Evolutionary conservation across 2,797 vertebrate species (phyloP).

Genomic region (Heteromormyrus szaboi): DNA sequence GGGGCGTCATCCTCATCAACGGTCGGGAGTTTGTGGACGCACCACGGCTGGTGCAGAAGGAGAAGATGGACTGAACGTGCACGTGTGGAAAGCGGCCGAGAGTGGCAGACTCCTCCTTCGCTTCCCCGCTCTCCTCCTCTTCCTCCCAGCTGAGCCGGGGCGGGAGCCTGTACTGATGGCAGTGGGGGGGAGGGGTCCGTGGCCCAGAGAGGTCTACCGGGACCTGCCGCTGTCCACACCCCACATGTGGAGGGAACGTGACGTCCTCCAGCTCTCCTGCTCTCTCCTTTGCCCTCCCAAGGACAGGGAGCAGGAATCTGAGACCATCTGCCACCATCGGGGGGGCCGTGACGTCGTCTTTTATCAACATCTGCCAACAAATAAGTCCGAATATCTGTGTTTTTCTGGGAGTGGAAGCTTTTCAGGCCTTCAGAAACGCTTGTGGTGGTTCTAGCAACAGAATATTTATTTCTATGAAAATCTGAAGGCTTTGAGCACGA

Average conservation of each 20-base stretch:
- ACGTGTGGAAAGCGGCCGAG: conserved; percentile 93
- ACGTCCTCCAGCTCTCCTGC: neutral
- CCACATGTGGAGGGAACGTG: neutral
- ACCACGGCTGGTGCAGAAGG: conserved; percentile 87
- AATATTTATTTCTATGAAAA: neutral
- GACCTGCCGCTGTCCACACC: conserved; percentile 14
- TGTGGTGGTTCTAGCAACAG: neutral
- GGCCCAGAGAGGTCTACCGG: neutral
- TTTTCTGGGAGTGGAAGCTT: neutral
- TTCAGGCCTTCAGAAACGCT: neutral
- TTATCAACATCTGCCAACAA: neutral
- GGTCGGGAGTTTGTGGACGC: conserved; percentile 92
- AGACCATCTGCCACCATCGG: neutral
- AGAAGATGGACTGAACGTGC: conserved; percentile 98
- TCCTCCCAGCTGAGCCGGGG: conserved; percentile 52
- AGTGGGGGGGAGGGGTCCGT: neutral
- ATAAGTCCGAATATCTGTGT: neutral
- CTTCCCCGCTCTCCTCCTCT: conserved; percentile 40
- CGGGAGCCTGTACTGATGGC: conserved; percentile 84
- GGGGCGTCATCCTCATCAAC: conserved; percentile 86
- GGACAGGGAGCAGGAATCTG: neutral
- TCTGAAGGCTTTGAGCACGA: neutral
- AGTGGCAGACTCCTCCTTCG: conserved; percentile 60
- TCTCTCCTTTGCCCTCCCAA: neutral
- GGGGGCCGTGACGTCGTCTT: neutral